Base-by-base conservation (phyloP, 1,140 invertebrate genomes). In the Bombus difficillimus region DNA sequence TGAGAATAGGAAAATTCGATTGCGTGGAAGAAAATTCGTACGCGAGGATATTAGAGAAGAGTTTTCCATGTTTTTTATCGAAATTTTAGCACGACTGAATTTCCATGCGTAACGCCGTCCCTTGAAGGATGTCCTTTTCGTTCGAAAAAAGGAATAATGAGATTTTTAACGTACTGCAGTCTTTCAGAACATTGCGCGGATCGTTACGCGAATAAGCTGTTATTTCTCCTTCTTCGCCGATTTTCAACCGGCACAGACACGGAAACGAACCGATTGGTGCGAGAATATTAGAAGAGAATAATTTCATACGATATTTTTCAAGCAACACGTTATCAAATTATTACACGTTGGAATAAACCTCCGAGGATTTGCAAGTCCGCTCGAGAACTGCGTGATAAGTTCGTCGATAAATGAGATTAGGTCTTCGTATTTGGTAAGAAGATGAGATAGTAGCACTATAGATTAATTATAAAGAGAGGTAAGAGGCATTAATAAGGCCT, bases 111-210 rank as follows among this genome's bases (percentile, higher is more conserved):
- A 47, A 83, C 79, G 37, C 41, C 80, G 37, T 89, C 87, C 78
- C 87, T 89, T 89, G 87, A 89, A 89, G 87, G 87, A 89, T 83
- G 73, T 75, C 34, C 39, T 79, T 88, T n/a, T 71, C 37, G n/a
- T 88, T 89, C 53, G 59, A 62, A 62, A 32, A 57, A 34, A 64
- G 57, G 59, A 68, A 39, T 12, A 28, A 64, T 43, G 32, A 59
- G 32, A 73, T 43, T 64, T 66, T 68, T n/a, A 59, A 43, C 62
- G 41, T 59, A 81, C 43, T 43, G 43, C 43, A 64, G 84, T 85
- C 84, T 85, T 81, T 85, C 79, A 81, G 22, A 68, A 72, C 12
- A 0, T n/a, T 37, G 9, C 13, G n/a, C 32, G 34, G 39, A 76
- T 32, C 28, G 81, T 69, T 68, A 12, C 62, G 41, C 73, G 34